Base-by-base conservation (phyloP, 2,888 invertebrate species). In the Tineola bisselliella region DNA sequence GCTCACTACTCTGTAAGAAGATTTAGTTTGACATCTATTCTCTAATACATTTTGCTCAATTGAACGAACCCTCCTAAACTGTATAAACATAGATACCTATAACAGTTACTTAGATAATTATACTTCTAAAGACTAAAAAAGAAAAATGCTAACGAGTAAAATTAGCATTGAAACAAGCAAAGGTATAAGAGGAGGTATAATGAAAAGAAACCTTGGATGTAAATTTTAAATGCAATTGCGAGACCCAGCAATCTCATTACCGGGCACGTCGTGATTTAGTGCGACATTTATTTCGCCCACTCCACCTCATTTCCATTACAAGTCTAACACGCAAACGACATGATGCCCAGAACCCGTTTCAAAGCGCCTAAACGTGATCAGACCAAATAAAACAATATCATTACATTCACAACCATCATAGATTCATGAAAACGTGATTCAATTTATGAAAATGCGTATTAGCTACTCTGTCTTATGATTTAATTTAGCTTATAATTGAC, bases 251-350 rank as follows among this genome's bases (percentile, higher is more conserved):
- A 58, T 33, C 58, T 58, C 58, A 58, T 58, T 58, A 58, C 58
- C 8, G 33, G 19, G 33, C 56, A 17, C 33, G 33, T 58, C 58
- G 33, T 58, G 58, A 58, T 58, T 58, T 58, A 58, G 12, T 19
- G 33, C 33, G 58, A 58, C 58, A 58, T 58, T 58, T 58, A 58
- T 58, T 58, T 58, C 58, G 33, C 58, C 58, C 58, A 33, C 33
- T 15, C 15, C 31, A 15, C 58, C 33, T 31, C 33, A 33, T 58
- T 33, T 31, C 58, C 33, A 58, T 58, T 18, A 56, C 6, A 56
- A 19, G 56, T 13, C 13, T 31, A 58, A 19, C 58, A 58, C 58
- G 33, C 58, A 33, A 56, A 58, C 3, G 54, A 25, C 54, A 25
- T 25, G 19, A 18, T 54, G 58, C 58, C 58, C 58, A 33, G 58